Evolutionary conservation across 2,888 invertebrate species (phyloP).

Genomic region (Emmelina monodactyla): DNA sequence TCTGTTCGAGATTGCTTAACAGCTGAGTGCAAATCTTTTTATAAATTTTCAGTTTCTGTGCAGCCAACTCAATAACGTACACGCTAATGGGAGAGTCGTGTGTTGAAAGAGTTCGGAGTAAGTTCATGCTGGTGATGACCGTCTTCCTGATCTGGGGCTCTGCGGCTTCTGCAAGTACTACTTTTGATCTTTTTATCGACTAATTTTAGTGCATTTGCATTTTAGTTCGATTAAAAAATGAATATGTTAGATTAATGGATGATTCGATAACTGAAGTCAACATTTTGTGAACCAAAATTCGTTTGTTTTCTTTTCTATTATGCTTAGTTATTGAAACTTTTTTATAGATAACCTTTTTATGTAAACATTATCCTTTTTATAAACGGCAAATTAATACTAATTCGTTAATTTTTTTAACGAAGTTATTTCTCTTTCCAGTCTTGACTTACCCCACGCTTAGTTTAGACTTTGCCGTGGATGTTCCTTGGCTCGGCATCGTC

Average conservation of each 20-base stretch:
- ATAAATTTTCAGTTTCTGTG: conserved; percentile 40
- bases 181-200: too few species aligned
- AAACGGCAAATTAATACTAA: too few species aligned
- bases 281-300: too few species aligned
- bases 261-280: too few species aligned
- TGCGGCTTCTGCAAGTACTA: conserved; percentile 42
- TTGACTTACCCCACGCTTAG: conserved; percentile 73
- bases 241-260: too few species aligned
- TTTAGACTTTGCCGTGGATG: conserved; percentile 38
- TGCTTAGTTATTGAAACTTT: too few species aligned
- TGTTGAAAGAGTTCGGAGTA: conserved; percentile 36
- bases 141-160: conserved; percentile 46
- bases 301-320: too few species aligned
- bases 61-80: conserved; percentile 64
- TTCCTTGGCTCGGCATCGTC: conserved; percentile 52
- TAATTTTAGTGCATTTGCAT: neutral
- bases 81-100: conserved; percentile 68
- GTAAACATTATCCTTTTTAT: too few species aligned
- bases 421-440: conserved; percentile 53
- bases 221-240: neutral
- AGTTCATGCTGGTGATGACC: conserved; percentile 54
- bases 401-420: too few species aligned
- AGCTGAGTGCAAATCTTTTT: too few species aligned
- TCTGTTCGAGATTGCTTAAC: too few species aligned
- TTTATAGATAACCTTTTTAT: too few species aligned